Evolutionary conservation across 2,113 vertebrate species (phyloP).

Genomic region (Brachirus orientalis): DNA sequence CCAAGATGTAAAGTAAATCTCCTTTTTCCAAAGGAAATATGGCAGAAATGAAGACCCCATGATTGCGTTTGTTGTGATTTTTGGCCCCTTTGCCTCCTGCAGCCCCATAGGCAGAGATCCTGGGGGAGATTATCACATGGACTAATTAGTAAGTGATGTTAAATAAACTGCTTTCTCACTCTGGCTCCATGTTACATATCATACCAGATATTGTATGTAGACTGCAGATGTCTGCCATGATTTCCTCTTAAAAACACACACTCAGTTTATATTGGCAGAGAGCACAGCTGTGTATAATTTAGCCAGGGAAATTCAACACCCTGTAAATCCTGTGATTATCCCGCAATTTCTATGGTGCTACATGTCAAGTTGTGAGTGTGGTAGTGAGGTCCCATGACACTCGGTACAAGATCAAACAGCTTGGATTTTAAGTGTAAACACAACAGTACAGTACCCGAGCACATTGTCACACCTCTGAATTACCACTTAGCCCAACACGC

Average conservation of each 20-base stretch:
- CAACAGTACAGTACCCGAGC: slow-evolving; percentile 12
- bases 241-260: background rate
- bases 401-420: too few relatives aligned
- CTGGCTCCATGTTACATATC: background rate
- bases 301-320: background rate
- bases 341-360: background rate
- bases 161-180: slow-evolving; percentile 19
- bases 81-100: slow-evolving; percentile 90
- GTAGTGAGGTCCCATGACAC: slow-evolving; percentile 41
- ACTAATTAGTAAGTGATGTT: slow-evolving; percentile 13
- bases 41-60: slow-evolving; percentile 89
- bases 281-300: slow-evolving; percentile 11
- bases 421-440: slow-evolving; percentile 9
- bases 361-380: slow-evolving; percentile 4
- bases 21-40: slow-evolving; percentile 87
- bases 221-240: background rate
- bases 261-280: background rate
- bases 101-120: slow-evolving; percentile 92
- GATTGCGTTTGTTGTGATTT: slow-evolving; percentile 90
- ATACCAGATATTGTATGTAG: background rate
- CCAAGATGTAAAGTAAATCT: slow-evolving; percentile 87
- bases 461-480: slow-evolving; percentile 20
- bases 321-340: slow-evolving; percentile 13
- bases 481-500: background rate
- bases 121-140: slow-evolving; percentile 52